phyloP scores from a whole-genome alignment of 2,113 vertebrate species.

The Pangasianodon gigas region DNA sequence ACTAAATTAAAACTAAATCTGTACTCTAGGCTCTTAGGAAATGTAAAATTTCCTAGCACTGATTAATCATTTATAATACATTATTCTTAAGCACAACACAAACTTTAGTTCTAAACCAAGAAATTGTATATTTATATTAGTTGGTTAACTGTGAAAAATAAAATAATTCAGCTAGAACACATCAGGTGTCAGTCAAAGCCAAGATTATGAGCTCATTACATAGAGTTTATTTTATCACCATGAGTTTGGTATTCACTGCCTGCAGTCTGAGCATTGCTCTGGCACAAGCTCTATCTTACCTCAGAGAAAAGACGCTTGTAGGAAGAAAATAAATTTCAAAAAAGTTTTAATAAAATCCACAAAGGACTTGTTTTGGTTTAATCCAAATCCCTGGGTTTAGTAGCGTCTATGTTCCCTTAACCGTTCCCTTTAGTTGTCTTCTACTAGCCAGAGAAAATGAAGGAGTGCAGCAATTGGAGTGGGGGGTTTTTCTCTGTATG shows the following conservation, averaged over 20 bases:
- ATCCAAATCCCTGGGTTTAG: slow-evolving; percentile 56
- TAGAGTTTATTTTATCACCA: slow-evolving; percentile 23
- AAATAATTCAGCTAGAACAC: slow-evolving; percentile 13
- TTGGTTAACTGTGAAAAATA: neutral
- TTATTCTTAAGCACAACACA: neutral
- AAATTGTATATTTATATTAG: neutral
- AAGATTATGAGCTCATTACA: slow-evolving; percentile 30
- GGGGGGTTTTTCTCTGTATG: slow-evolving; percentile 58
- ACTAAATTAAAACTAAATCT: neutral
- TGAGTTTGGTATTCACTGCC: slow-evolving; percentile 4
- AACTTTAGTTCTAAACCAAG: slow-evolving; percentile 18
- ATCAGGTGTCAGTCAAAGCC: neutral
- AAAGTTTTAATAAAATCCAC: slow-evolving; percentile 27
- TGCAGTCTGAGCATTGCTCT: neutral
- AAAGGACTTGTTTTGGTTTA: slow-evolving; percentile 37
- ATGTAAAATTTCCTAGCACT: neutral
- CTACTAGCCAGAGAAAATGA: slow-evolving; percentile 66
- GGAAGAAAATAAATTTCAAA: slow-evolving; percentile 46
- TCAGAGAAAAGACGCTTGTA: slow-evolving; percentile 58
- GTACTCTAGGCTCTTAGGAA: neutral
- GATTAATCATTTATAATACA: neutral
- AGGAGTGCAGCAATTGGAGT: slow-evolving; percentile 63
- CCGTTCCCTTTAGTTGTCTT: slow-evolving; percentile 58
- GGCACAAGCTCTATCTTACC: slow-evolving; percentile 62
- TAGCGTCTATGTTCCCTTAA: slow-evolving; percentile 48